Evolutionary conservation across 2,113 vertebrate genomes (phyloP), one percentile per base, ranked within the genome.

Genomic region (Trogon melanurus): DNA sequence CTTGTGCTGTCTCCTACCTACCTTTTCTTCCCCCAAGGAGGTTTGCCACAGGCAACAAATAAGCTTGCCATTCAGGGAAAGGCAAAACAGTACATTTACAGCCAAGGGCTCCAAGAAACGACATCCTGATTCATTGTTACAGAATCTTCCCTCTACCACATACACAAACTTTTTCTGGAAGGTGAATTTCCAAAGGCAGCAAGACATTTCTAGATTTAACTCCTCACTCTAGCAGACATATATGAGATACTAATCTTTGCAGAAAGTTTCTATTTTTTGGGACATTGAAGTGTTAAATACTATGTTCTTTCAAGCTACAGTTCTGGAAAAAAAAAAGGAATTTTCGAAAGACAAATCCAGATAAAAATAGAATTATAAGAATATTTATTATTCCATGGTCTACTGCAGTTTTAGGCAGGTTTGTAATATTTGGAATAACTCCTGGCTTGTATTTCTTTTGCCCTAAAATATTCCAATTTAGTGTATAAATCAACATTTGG

Each of bases 261-360:
- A 71, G 23, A 72, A 79, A 79, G 27, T 13, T 8, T 75, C 11
- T 29, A 50, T 67, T 16, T 57, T 66, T 71, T 48, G n/a, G 8
- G 25, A 21, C 2, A 8, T 6, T 36, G 36, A 50, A 72, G 5
- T 1, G 5, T 8, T 44, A 82, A 70, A 65, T 36, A 25, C 2
- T 3, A 30, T 9, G 8, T 1, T 19, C 5, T 32, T 48, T 62
- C 26, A 53, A 61, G 41, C 22, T n/a, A 5, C 9, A 54, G 11
- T 79, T 65, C 13, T 18, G 8, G 3, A 15, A 27, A 44, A 32
- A 44, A 32, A 8, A 4, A 3, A 38, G 4, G 0, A 8, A 8
- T 30, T 45, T 93, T 58, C 51, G 16, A 13, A 81, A 73, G n/a
- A 91, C 3, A 85, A 73, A 70, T 79, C 2, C 15, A 71, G 9